Evolutionary conservation across 2,888 invertebrate genomes (phyloP), one percentile per base, ranked within the genome.

Genomic region (Galerucella calmariensis): DNA sequence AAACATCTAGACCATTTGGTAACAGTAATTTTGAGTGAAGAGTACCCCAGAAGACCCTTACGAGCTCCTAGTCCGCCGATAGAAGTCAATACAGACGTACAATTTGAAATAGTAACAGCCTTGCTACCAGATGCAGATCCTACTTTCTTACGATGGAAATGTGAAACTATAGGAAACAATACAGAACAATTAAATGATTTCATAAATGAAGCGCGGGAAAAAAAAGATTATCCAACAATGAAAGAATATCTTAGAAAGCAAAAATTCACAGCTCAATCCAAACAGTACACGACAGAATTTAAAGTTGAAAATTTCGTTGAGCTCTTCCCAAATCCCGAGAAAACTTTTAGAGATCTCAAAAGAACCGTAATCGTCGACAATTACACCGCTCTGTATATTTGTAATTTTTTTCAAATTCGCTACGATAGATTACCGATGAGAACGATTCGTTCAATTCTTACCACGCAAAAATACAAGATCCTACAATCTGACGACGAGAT

Each of bases 251-350:
- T 80, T 53, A 84, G 84, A 66, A 84, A 84, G 65, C 81, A 84
- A 67, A 82, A 85, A 75, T 67, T 85, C 24, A 82, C 85, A 0
- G 84, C 88, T 3, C 87, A 89, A 77, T 85, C 86, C 58, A 84
- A 84, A 69, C 86, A 88, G 46, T 89, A 89, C 73, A 88, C 87
- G 0, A 83, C 82, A 0, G 85, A 88, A 5, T 90, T 90, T 69
- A 80, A 85, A 53, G 82, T 88, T 0, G 81, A 86, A 75, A 82
- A 87, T 16, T 90, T 89, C 81, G 75, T 90, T 0, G 82, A 87
- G 69, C 77, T 88, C 9, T 88, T 89, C 79, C 89, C 89, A 1
- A 85, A 89, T 80, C 90, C 89, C 2, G 81, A 84, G 56, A 56
- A 77, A 48, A 77, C 80, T 8, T 84, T 84, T 62, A 71, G 70